phyloP scores from a whole-genome alignment of 2,888 invertebrate genomes.

The Antheraea yamamai region DNA sequence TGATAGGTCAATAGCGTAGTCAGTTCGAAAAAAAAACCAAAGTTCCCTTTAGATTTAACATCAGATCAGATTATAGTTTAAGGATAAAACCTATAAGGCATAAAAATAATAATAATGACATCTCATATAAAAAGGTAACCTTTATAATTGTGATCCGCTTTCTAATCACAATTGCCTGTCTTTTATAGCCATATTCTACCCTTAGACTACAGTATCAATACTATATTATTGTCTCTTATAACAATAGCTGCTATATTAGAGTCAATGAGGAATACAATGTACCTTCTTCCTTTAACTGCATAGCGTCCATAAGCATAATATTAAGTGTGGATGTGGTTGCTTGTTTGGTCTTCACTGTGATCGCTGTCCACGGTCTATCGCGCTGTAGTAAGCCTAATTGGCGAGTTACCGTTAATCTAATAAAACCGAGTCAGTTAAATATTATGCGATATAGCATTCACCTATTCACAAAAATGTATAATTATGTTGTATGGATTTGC shows the following conservation, averaged over 20 bases:
- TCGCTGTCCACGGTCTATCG: conserved; percentile 83
- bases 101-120: too few species aligned
- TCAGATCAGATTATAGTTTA: too few species aligned
- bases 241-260: background rate
- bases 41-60: too few species aligned
- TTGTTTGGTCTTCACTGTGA: conserved; percentile 84
- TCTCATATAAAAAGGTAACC: too few species aligned
- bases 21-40: too few species aligned
- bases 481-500: too few species aligned
- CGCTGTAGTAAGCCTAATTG: conserved; percentile 80
- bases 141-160: too few species aligned
- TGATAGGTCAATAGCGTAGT: too few species aligned
- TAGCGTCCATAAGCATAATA: conserved; percentile 78
- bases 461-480: background rate
- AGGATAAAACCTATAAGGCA: too few species aligned
- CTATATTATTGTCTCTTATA: too few species aligned
- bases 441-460: background rate
- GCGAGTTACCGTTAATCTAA: conserved; percentile 68
- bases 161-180: too few species aligned
- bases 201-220: background rate
- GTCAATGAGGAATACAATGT: background rate
- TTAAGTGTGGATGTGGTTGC: conserved; percentile 83
- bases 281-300: conserved; percentile 82
- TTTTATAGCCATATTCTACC: too few species aligned
- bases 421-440: background rate